Evolutionary conservation across 2,113 vertebrate genomes (phyloP).

Genomic region (Mesocricetus auratus): DNA sequence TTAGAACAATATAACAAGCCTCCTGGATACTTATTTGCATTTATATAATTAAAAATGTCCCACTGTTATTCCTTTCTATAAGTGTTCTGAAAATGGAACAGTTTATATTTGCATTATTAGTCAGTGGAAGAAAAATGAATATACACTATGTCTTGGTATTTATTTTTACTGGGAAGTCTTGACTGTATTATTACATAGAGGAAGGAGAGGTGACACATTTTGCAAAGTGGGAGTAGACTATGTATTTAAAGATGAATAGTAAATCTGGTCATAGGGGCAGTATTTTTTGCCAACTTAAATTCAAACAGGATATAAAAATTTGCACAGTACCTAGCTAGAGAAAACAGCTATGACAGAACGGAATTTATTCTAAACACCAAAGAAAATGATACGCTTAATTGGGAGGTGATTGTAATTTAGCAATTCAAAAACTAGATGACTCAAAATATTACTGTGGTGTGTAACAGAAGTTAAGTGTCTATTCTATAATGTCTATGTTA

Average conservation of each 20-base stretch:
- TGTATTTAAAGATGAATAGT: constrained; percentile 8
- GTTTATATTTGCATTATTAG: constrained; percentile 16
- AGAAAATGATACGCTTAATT: neutral
- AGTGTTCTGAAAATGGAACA: constrained; percentile 29
- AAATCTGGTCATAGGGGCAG: neutral
- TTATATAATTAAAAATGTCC: constrained; percentile 60
- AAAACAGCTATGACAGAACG: neutral
- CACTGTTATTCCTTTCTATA: constrained; percentile 1
- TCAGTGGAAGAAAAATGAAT: neutral
- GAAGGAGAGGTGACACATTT: neutral
- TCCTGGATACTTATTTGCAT: constrained; percentile 58
- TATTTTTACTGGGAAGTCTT: neutral
- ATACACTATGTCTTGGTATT: neutral
- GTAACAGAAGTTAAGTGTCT: neutral
- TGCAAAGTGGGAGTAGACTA: neutral
- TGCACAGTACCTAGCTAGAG: neutral
- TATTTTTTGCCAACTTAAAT: constrained; percentile 51
- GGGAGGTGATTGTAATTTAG: neutral
- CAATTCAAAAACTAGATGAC: neutral
- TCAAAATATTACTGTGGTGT: neutral
- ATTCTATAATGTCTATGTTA: constrained; percentile 29
- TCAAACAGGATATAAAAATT: neutral
- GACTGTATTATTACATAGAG: neutral
- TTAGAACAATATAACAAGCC: constrained; percentile 40
- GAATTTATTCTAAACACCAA: neutral